Conservation (phyloP, 2,797 vertebrate genomes). For the Manis javanica region DNA sequence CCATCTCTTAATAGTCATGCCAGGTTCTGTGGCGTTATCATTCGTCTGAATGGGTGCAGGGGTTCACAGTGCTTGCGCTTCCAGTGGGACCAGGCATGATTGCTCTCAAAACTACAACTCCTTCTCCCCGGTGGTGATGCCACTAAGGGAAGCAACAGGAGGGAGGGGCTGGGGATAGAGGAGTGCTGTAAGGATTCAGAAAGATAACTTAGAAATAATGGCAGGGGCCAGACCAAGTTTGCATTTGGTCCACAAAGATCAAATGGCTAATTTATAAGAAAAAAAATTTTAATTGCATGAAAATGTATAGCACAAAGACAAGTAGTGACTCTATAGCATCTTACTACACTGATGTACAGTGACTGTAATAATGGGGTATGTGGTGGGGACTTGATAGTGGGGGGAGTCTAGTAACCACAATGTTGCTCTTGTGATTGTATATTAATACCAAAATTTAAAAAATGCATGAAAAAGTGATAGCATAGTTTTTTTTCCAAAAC, state of each 20-base stretch:
- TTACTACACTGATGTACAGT: too few relatives aligned
- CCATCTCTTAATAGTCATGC: background rate
- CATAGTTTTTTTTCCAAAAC: too few relatives aligned
- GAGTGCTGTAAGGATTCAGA: background rate
- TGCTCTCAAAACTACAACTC: background rate
- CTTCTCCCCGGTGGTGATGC: background rate
- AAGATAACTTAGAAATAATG: background rate
- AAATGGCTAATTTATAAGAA: background rate
- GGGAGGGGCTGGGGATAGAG: background rate
- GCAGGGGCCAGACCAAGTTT: background rate
- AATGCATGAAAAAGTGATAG: too few relatives aligned
- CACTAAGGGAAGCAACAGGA: background rate
- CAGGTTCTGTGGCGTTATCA: background rate
- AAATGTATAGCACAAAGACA: background rate
- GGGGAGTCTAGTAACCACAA: too few relatives aligned
- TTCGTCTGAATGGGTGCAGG: background rate
- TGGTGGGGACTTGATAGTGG: too few relatives aligned
- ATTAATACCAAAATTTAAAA: too few relatives aligned
- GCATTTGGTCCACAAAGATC: background rate
- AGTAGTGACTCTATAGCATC: too few relatives aligned
- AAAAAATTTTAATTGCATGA: background rate
- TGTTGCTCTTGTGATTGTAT: too few relatives aligned
- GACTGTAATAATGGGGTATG: too few relatives aligned
- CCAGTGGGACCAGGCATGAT: background rate
- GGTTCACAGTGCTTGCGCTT: background rate